Percentiles rank a stretch among this genome's conserved stretches.
These are phyloP conservation scores for Trypoxylus dichotomus DNA, from an alignment of 1,140 invertebrate species.

Conservation along the genomic window DNA sequence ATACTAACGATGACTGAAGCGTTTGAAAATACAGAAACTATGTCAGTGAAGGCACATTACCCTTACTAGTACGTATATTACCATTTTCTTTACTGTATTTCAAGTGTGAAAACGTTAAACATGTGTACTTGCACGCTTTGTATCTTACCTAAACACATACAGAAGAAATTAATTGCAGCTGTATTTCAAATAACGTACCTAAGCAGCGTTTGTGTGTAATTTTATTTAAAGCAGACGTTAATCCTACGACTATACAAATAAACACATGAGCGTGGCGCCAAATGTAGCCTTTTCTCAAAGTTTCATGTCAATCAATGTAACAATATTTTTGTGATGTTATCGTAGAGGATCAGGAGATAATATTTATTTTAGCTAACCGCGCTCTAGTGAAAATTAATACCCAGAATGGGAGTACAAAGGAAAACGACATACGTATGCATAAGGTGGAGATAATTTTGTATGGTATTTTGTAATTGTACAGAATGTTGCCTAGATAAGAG, in stretches of 20 bases:
- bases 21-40: no score
- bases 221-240: constrained; percentile 17
- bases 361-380: constrained; percentile 8
- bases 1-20: no score
- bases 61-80: neutral
- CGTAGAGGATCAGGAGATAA: neutral
- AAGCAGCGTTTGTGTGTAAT: neutral
- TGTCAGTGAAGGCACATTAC: neutral
- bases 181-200: neutral
- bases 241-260: constrained; percentile 2
- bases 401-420: no score
- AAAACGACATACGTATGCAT: no score
- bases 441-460: no score
- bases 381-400: no score
- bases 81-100: neutral
- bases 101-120: neutral
- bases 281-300: constrained; percentile 1
- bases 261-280: neutral
- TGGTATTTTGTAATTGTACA: no score
- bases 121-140: neutral
- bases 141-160: neutral
- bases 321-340: neutral
- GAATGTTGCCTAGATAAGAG: neutral
- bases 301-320: constrained; percentile 18
- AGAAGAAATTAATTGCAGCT: constrained; percentile 3